Evolutionary conservation across 2,888 invertebrate species (phyloP), one percentile per base, ranked within the genome.

Genomic region (Mylabris sibirica): DNA sequence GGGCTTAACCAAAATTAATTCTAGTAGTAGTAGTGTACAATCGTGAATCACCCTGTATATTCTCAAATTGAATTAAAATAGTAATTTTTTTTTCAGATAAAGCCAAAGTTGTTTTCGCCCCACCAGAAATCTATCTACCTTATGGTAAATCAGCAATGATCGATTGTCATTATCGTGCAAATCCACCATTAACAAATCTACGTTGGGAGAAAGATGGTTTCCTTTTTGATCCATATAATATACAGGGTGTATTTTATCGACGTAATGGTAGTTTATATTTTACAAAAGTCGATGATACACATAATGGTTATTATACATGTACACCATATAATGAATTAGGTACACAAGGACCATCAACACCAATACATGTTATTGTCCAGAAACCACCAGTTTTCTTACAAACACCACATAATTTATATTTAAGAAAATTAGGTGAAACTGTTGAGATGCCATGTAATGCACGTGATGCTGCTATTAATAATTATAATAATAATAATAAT

Each of bases 131-230:
- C 53, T 93, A 91, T 82, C 88, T 98, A 77, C 94, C 97, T 0
- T 91, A 90, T 78, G 96, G 96, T 22, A 90, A 92, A 78, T 90
- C 93, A 4, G 94, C 93, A 9, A 89, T 94, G 67, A 88, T 98
- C 67, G 95, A 96, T 85, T 98, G 98, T 83, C 95, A 96, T 84
- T 95, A 95, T 82, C 90, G 95, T 78, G 93, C 97, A 5, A 97
- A 97, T 87, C 98, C 97, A 17, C 94, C 96, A 9, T 87, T 97
- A 75, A 93, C 93, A 64, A 94, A 93, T 82, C 87, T 97, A 67
- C 90, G 94, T 74, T 98, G 98, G 97, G 95, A 95, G 83, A 97
- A 97, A 84, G 96, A 97, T 83, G 95, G 95, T 20, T 92, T 95
- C 77, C 89, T 95, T 0, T 96, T 94, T 84, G 95, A 96, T 82